Evolutionary conservation across 2,113 vertebrate genomes (phyloP), one percentile per base, ranked within the genome.

Genomic region (Nerophis ophidion): DNA sequence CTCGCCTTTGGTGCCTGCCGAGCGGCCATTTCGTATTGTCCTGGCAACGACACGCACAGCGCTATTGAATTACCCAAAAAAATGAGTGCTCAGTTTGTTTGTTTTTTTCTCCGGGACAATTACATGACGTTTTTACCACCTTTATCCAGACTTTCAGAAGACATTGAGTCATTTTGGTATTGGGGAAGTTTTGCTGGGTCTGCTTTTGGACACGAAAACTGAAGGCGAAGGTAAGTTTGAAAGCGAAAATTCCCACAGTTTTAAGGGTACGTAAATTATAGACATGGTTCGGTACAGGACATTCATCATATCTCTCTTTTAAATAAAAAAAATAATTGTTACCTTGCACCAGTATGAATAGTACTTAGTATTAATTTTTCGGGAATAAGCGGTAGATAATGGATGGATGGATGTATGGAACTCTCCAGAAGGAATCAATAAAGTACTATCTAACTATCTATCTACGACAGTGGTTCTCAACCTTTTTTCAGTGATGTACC

Each of bases 1-100:
- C 40, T 2, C 40, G 40, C 40, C 40, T 61, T 65, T 69, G 26
- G 26, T 26, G 26, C 26, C 67, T 79, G 57, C 49, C n/a, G 48
- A 48, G 35, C 35, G 9, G 42, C 48, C 48, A 56, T 48, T n/a
- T 11, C 17, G 45, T 13, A 70, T 79, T 79, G 76, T 26, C 74
- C 8, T 26, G 77, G 77, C 36, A 74, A 69, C 72, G 19, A 8
- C 6, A 65, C 46, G 26, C 9, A 14, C 1, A 44, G 48, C 48
- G 58, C 53, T 76, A 79, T 83, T 71, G 63, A 66, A 57, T 87
- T 82, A 80, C 83, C 11, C 16, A 51, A 57, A 57, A 50, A 57
- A 57, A 50, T 71, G 64, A 75, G 71, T 42, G 63, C 63, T 58
- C 16, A 13, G 36, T 48, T 66, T 70, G 68, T 62, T 40, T 40